phyloP scores from a whole-genome alignment of 1,140 invertebrate species.

The Hirudo medicinalis region DNA sequence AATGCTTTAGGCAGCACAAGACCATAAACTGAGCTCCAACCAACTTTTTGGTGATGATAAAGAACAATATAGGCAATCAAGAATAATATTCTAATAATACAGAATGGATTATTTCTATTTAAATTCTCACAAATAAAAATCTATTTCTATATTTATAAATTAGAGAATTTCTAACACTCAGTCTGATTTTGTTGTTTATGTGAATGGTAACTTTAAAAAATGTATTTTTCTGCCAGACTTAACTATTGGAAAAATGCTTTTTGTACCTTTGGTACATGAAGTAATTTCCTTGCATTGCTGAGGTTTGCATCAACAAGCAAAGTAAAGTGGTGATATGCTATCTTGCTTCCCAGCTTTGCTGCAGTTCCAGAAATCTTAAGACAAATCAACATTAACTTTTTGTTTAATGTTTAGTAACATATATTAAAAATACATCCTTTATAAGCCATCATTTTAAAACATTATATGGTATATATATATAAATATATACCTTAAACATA shows the following conservation, averaged over 20 bases:
- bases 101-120: too few species aligned
- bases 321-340: conserved; percentile 88
- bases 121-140: too few species aligned
- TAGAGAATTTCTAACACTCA: too few species aligned
- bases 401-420: conserved; percentile 1
- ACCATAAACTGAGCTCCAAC: too few species aligned
- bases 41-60: too few species aligned
- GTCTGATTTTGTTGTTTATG: too few species aligned
- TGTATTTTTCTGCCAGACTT: background rate
- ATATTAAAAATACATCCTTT: background rate
- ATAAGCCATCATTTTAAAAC: background rate
- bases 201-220: too few species aligned
- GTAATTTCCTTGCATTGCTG: conserved; percentile 28
- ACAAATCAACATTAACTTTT: conserved; percentile 7
- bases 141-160: too few species aligned
- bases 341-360: conserved; percentile 66
- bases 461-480: conserved; percentile 47
- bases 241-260: too few species aligned
- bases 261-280: conserved; percentile 12
- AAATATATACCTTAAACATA: conserved; percentile 62
- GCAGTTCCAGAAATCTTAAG: conserved; percentile 77
- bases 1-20: too few species aligned
- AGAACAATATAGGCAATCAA: too few species aligned
- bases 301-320: conserved; percentile 71
- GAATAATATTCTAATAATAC: too few species aligned